These are phyloP conservation scores for Synodontis membranacea DNA, from an alignment of 2,113 vertebrate species.

Conservation along the genomic window DNA sequence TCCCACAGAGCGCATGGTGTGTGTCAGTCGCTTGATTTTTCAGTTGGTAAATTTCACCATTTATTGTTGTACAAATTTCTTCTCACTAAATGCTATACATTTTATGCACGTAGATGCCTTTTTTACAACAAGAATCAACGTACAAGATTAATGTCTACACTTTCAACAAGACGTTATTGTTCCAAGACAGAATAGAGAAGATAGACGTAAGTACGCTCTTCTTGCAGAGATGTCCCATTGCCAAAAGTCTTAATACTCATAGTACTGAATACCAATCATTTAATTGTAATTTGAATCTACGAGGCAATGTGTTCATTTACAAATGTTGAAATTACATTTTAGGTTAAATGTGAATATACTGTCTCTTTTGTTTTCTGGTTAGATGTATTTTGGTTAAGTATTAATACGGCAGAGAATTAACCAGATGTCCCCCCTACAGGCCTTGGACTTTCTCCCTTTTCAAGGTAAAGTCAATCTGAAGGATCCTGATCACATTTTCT, in stretches of 20 bases:
- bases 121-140: conserved; percentile 81
- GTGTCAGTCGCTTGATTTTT: conserved; percentile 18
- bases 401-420: neutral
- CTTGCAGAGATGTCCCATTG: neutral
- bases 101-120: conserved; percentile 74
- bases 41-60: neutral
- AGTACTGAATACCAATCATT: neutral
- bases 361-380: neutral
- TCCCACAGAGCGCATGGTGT: conserved; percentile 85
- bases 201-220: conserved; percentile 85
- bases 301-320: neutral
- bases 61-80: conserved; percentile 9
- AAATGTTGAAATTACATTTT: neutral
- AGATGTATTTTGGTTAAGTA: neutral
- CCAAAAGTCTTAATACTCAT: neutral
- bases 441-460: conserved; percentile 91
- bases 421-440: conserved; percentile 65
- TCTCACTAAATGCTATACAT: neutral
- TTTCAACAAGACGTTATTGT: conserved; percentile 92
- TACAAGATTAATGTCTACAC: conserved; percentile 93
- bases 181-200: conserved; percentile 84
- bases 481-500: conserved; percentile 87
- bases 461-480: conserved; percentile 90
- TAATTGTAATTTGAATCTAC: neutral
- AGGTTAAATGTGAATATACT: neutral